phyloP scores from a whole-genome alignment of 1,140 invertebrate species.

The Mercenaria mercenaria region DNA sequence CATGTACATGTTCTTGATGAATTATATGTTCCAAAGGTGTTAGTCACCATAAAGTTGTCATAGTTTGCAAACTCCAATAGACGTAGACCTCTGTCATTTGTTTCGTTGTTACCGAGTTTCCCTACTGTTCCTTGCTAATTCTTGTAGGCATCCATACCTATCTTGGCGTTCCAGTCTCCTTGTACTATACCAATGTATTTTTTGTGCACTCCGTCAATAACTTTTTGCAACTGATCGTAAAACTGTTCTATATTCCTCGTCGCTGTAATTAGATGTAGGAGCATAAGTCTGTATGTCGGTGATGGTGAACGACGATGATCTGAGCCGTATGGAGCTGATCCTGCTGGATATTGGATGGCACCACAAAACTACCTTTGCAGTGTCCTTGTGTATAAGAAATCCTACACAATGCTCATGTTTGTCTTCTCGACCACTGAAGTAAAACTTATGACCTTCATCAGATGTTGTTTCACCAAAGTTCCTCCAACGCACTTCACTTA shows the following conservation, averaged over 20 bases:
- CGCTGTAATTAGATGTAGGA: conserved; percentile 24
- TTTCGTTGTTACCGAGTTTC: neutral
- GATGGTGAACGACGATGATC: conserved; percentile 39
- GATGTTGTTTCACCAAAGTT: too few relatives aligned
- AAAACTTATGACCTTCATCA: too few relatives aligned
- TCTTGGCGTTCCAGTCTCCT: conserved; percentile 70
- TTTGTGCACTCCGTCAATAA: conserved; percentile 39
- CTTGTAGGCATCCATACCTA: conserved; percentile 63
- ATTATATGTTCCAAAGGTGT: too few relatives aligned
- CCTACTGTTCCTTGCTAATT: conserved; percentile 60
- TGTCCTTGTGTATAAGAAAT: too few relatives aligned
- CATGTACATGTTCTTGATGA: too few relatives aligned
- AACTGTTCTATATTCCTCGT: conserved; percentile 38
- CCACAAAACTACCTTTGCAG: too few relatives aligned
- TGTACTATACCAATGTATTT: conserved; percentile 58
- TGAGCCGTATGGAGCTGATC: neutral
- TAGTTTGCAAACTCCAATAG: too few relatives aligned
- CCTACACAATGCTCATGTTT: too few relatives aligned
- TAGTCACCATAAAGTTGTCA: too few relatives aligned
- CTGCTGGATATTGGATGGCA: too few relatives aligned
- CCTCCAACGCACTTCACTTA: conserved; percentile 32
- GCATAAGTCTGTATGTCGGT: conserved; percentile 59
- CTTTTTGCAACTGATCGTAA: conserved; percentile 4
- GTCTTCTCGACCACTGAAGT: too few relatives aligned
- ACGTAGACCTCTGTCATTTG: neutral